Evolutionary conservation across 1,140 invertebrate genomes (phyloP).

Genomic region (Procambarus virginalis): DNA sequence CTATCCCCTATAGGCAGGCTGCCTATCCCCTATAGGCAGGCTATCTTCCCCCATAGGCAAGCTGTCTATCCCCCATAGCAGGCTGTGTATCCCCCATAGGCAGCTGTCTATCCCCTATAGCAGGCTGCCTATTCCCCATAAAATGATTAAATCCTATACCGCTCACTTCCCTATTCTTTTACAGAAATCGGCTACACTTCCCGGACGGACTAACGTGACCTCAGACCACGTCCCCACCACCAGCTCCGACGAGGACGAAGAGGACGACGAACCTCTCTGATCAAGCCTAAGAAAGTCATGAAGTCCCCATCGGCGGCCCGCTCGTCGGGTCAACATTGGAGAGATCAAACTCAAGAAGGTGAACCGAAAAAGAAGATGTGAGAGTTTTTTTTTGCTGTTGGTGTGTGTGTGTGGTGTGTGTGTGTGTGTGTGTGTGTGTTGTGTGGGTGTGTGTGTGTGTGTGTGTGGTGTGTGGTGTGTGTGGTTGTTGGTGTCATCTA

Average conservation of each 20-base stretch:
- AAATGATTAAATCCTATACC: too few relatives aligned
- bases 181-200: conserved; percentile 39
- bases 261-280: conserved; percentile 29
- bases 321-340: neutral
- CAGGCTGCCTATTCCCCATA: too few relatives aligned
- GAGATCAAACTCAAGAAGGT: conserved; percentile 35
- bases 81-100: too few relatives aligned
- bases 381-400: neutral
- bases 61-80: too few relatives aligned
- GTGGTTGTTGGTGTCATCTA: too few relatives aligned
- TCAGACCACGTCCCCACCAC: neutral
- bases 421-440: too few relatives aligned
- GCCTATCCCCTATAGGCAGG: too few relatives aligned
- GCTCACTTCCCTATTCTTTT: neutral
- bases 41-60: too few relatives aligned
- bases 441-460: too few relatives aligned
- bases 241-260: neutral
- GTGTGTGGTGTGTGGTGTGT: too few relatives aligned
- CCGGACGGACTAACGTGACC: neutral
- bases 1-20: too few relatives aligned
- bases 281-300: conserved; percentile 32
- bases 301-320: conserved; percentile 24
- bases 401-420: neutral
- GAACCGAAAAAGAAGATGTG: neutral
- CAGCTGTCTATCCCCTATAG: too few relatives aligned